These are phyloP conservation scores for Climacteris rufus DNA, from an alignment of 2,113 vertebrate genomes.

Conservation along the genomic window DNA sequence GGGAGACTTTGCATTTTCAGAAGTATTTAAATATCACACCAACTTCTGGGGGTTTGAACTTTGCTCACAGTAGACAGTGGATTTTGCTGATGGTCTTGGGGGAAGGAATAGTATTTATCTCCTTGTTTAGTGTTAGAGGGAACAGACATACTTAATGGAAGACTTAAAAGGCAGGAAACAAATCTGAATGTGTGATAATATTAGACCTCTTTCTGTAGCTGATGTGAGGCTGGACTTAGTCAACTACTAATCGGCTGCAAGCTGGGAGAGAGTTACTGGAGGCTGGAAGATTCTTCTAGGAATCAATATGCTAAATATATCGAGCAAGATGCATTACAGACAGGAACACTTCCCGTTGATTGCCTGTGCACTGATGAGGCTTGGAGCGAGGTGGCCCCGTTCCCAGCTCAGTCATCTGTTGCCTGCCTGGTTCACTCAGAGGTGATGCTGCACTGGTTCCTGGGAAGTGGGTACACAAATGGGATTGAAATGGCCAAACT, in stretches of 20 bases:
- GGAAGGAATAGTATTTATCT: neutral
- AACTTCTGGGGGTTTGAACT: neutral
- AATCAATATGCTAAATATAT: slow-evolving; percentile 12
- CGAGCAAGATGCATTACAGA: neutral
- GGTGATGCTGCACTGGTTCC: neutral
- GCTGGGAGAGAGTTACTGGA: neutral
- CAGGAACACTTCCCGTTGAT: neutral
- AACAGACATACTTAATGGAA: neutral
- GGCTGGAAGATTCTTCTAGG: slow-evolving; percentile 12
- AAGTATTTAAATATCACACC: neutral
- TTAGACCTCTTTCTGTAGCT: neutral
- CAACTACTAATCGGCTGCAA: neutral
- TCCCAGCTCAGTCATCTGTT: neutral
- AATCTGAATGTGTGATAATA: neutral
- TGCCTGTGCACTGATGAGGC: neutral
- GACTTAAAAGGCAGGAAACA: neutral
- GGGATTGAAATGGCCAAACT: neutral
- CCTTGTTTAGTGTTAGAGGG: neutral
- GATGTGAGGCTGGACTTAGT: neutral
- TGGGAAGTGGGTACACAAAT: neutral
- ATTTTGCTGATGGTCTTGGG: neutral
- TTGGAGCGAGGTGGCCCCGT: neutral
- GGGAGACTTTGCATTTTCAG: neutral
- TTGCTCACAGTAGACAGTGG: neutral
- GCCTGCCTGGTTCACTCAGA: neutral